Conservation (phyloP, 2,113 vertebrate species). For the Lepisosteus oculatus region DNA sequence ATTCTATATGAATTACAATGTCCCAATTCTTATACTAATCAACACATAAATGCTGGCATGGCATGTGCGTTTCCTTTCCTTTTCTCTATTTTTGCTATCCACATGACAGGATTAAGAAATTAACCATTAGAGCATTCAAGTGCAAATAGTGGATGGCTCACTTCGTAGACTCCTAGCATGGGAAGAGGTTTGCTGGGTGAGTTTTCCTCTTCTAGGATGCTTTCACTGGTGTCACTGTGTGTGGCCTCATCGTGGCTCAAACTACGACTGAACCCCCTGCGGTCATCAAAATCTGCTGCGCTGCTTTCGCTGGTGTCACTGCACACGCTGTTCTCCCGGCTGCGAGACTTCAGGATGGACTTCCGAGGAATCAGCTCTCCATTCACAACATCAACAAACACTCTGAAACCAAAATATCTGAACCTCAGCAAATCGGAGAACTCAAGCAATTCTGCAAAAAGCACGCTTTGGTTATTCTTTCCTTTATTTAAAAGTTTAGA, state of each 20-base stretch:
- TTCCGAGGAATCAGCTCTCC: constrained; percentile 87
- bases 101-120: too few species aligned
- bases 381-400: constrained; percentile 93
- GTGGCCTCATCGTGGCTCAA: constrained; percentile 66
- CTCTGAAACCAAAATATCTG: constrained; percentile 55
- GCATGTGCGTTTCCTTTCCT: too few species aligned
- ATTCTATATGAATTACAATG: too few species aligned
- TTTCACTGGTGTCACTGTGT: constrained; percentile 77
- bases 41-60: too few species aligned
- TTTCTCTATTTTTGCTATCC: too few species aligned
- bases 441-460: too few species aligned
- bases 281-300: constrained; percentile 80
- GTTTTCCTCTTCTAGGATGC: constrained; percentile 71
- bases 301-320: constrained; percentile 85
- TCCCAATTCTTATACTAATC: too few species aligned
- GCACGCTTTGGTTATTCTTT: too few species aligned
- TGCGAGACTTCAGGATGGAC: constrained; percentile 95
- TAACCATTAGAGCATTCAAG: too few species aligned
- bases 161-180: constrained; percentile 56
- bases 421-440: too few species aligned
- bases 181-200: constrained; percentile 46
- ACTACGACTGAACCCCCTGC: constrained; percentile 66
- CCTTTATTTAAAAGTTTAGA: too few species aligned
- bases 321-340: constrained; percentile 96
- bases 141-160: constrained; percentile 23